Conservation (phyloP, 1,140 invertebrate species). For the Mizuhopecten yessoensis region DNA sequence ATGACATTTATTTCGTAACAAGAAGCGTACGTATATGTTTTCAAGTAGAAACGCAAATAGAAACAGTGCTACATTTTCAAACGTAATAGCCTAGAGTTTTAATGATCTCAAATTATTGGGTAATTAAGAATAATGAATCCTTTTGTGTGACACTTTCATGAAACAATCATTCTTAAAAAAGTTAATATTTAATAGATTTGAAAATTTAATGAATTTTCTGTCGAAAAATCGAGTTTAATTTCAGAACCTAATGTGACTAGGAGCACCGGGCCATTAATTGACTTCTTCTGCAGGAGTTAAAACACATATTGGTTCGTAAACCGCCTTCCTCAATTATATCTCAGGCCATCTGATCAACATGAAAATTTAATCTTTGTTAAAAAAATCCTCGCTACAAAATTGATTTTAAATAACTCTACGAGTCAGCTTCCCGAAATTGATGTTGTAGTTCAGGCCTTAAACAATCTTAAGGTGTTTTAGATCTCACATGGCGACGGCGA, state of each 20-base stretch:
- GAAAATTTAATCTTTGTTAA: neutral
- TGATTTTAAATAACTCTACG: neutral
- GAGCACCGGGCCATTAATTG: neutral
- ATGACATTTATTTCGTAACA: too few relatives aligned
- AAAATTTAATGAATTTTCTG: slow-evolving; percentile 15
- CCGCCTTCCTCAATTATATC: neutral
- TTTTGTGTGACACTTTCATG: neutral
- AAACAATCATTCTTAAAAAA: neutral
- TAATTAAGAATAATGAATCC: too few relatives aligned
- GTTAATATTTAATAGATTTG: neutral
- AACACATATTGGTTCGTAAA: neutral
- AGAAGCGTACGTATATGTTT: too few relatives aligned
- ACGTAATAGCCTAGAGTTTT: too few relatives aligned
- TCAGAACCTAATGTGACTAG: neutral
- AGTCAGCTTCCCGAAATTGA: neutral
- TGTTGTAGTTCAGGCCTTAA: neutral
- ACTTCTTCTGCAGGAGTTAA: neutral
- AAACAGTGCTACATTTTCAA: too few relatives aligned
- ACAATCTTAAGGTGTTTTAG: neutral
- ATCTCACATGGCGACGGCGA: neutral
- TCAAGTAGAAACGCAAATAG: too few relatives aligned
- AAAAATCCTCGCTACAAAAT: neutral
- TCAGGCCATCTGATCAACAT: neutral
- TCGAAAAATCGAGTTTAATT: neutral
- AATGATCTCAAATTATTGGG: too few relatives aligned